Evolutionary conservation across 2,888 invertebrate genomes (phyloP).

Genomic region (Gortyna flavago): DNA sequence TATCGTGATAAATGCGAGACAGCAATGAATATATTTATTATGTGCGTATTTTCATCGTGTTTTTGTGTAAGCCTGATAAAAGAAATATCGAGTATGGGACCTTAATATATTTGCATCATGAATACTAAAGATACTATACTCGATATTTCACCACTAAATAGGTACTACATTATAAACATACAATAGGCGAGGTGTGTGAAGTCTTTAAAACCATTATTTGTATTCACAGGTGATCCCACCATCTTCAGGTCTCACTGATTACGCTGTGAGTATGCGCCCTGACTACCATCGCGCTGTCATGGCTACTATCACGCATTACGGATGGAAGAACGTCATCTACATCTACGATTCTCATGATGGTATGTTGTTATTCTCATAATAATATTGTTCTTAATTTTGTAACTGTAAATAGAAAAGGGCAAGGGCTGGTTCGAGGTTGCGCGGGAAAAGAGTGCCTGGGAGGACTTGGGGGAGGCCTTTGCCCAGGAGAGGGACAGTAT

Average conservation of each 20-base stretch:
- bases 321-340: conserved; percentile 96
- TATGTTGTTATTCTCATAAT: conserved; percentile 84
- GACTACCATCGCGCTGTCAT: conserved; percentile 98
- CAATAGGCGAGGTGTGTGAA: background rate
- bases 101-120: background rate
- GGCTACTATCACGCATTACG: conserved; percentile 97
- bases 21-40: background rate
- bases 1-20: background rate
- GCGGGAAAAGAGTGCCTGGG: no score
- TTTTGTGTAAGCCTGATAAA: background rate
- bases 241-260: conserved; percentile 96
- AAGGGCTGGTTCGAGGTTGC: background rate
- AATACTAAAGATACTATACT: background rate
- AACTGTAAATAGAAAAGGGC: background rate
- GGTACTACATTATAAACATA: background rate
- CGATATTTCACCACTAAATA: background rate
- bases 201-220: conserved; percentile 12
- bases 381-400: background rate
- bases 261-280: conserved; percentile 97
- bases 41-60: background rate
- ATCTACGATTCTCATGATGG: conserved; percentile 97
- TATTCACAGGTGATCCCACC: conserved; percentile 93
- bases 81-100: background rate
- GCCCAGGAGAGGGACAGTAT: background rate
- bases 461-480: no score